Evolutionary conservation across 2,888 invertebrate species (phyloP).

Genomic region (Acleris laterana): DNA sequence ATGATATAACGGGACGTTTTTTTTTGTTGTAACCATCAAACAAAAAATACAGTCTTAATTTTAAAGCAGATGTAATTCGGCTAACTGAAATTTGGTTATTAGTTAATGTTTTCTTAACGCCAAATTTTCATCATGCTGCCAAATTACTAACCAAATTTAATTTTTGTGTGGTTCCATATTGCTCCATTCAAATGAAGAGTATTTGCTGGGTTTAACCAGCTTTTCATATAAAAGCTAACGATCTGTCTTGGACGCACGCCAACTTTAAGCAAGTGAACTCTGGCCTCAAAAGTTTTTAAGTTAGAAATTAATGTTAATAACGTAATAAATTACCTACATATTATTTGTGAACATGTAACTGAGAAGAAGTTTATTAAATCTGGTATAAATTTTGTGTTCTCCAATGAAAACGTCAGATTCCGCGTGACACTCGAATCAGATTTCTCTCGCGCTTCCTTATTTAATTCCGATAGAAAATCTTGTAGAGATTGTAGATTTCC

Average conservation of each 20-base stretch:
- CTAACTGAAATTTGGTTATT: no score
- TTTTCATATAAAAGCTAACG: conserved; percentile 8
- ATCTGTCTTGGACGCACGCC: conserved; percentile 4
- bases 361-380: no score
- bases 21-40: neutral
- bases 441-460: neutral
- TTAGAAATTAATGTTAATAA: neutral
- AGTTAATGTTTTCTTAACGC: no score
- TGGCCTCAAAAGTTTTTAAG: neutral
- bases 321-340: neutral
- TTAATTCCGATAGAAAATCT: neutral
- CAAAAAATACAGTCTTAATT: neutral
- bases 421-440: neutral
- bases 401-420: no score
- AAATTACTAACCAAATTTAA: no score
- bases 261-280: conserved; percentile 1
- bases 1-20: no score
- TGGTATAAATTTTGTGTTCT: no score
- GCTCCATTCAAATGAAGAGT: neutral
- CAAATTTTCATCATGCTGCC: neutral
- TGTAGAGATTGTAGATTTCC: neutral
- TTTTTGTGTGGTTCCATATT: neutral
- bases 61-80: no score
- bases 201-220: neutral
- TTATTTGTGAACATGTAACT: neutral